Base-by-base conservation (phyloP, 1,140 invertebrate genomes). In the Akabosia matsudoensis region DNA sequence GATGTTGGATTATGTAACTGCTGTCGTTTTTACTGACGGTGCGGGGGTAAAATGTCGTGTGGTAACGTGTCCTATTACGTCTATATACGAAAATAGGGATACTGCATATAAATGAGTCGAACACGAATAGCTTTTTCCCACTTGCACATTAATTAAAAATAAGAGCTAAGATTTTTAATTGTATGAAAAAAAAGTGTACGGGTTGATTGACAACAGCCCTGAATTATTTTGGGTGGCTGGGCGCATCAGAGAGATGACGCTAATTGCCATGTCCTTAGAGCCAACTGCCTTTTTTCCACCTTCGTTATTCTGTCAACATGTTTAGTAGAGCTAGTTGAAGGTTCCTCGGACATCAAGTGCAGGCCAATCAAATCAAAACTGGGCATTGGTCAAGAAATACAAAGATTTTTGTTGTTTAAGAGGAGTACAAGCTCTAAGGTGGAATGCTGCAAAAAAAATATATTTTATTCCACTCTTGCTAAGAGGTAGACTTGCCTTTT, bases 121-220 rank as follows among this genome's bases (percentile, higher is more conserved):
- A n/a, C n/a, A n/a, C n/a, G n/a, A n/a, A n/a, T n/a, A n/a, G n/a
- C n/a, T n/a, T n/a, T n/a, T n/a, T n/a, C n/a, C 45, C 45, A 13
- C 45, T 51, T 10, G 14, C 24, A 61, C 24, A 22, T n/a, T 61
- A 61, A n/a, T 31, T 67, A 67, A 31, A 67, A 28, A 30, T 67
- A n/a, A n/a, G n/a, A n/a, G n/a, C n/a, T 67, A 67, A 67, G 22
- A 13, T 67, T 67, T n/a, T 67, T 67, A 67, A 31, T 67, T 28
- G 7, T 67, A 67, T 67, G 61, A 61, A 61, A 14, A 24, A 7
- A n/a, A n/a, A n/a, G n/a, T n/a, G n/a, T n/a, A 67, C 30, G 10
- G 26, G 10, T 28, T 67, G 61, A 67, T 67, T 67, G 61, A 67
- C 61, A 67, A 67, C 22, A 10, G 61, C 61, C 26, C 61, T 30